Percentiles rank a stretch among this genome's conserved stretches.
These are phyloP conservation scores for Corythaixoides concolor DNA, from an alignment of 2,113 vertebrate species.

Conservation along the genomic window DNA sequence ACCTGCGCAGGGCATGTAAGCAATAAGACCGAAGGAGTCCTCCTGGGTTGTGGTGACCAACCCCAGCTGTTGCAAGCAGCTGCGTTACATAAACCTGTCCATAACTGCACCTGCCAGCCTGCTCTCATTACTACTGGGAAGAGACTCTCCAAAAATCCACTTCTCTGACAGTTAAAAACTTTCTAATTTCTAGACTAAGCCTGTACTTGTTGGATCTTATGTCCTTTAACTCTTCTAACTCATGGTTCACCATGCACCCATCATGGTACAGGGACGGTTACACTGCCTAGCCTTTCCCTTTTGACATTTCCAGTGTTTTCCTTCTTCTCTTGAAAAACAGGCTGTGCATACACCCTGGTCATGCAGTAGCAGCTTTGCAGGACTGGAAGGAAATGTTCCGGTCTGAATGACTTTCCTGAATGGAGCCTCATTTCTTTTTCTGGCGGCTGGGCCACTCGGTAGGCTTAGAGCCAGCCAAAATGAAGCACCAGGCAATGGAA, in stretches of 20 bases:
- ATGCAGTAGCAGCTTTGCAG: background rate
- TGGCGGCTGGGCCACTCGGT: background rate
- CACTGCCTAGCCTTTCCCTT: background rate
- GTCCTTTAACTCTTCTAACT: background rate
- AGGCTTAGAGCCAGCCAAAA: background rate
- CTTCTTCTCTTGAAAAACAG: background rate
- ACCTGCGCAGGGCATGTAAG: background rate
- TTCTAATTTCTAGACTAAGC: background rate
- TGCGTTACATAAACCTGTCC: background rate
- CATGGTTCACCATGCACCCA: background rate
- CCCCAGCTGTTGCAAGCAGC: background rate
- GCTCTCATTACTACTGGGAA: background rate
- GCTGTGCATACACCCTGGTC: background rate
- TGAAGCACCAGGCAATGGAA: background rate
- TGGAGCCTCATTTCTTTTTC: background rate
- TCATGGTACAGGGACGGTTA: background rate
- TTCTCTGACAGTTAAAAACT: background rate
- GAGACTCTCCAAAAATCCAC: background rate
- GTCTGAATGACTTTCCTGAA: background rate
- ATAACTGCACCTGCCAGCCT: background rate
- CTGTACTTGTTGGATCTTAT: fast-evolving
- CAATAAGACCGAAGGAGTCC: background rate
- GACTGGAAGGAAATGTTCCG: background rate
- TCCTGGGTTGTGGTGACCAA: background rate
- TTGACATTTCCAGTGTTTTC: background rate